Evolutionary conservation across 2,113 vertebrate genomes (phyloP), one percentile per base, ranked within the genome.

Genomic region (Arothron firmamentum): DNA sequence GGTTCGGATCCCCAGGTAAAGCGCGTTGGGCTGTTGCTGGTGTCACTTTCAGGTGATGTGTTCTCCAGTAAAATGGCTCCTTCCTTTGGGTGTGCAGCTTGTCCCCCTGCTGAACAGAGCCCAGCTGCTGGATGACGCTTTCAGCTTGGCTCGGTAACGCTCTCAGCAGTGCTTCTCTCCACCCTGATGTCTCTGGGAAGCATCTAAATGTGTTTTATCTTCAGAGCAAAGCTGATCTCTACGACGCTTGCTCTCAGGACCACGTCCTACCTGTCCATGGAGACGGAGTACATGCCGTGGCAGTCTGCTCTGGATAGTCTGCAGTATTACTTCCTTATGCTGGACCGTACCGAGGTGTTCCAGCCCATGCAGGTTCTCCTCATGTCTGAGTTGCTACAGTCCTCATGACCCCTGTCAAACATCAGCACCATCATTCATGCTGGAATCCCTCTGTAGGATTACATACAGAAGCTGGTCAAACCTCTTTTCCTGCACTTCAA

Each of bases 21-120:
- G 23, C 23, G 11, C 16, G n/a, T 16, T 6, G 15, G 45, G 15
- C 45, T 47, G 14, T 5, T 6, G 10, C 18, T 21, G n/a, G 3
- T n/a, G 8, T 10, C 21, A 5, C 9, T 52, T 51, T 5, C 23
- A 14, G 11, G 15, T 23, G 23, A 7, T 28, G 25, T 28, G 11
- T 7, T 11, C 18, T 31, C 16, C 51, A 20, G 10, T 11, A 20
- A 19, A 5, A 49, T 20, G 47, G 17, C 43, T 49, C 10, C 17
- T 11, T 49, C 8, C 14, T 6, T 17, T 23, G 21, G 11, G 3
- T 25, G 45, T 70, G 2, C 69, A 98, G 96, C 50, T 0, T 10
- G 86, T 98, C 69, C 93, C 94, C 0, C 38, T 93, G 19, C 91
- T 96, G 54, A 98, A 98, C 70, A 91, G 96, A 52, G 96, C 92